Evolutionary conservation across 1,140 invertebrate genomes (phyloP).

Genomic region (Phortica variegata): DNA sequence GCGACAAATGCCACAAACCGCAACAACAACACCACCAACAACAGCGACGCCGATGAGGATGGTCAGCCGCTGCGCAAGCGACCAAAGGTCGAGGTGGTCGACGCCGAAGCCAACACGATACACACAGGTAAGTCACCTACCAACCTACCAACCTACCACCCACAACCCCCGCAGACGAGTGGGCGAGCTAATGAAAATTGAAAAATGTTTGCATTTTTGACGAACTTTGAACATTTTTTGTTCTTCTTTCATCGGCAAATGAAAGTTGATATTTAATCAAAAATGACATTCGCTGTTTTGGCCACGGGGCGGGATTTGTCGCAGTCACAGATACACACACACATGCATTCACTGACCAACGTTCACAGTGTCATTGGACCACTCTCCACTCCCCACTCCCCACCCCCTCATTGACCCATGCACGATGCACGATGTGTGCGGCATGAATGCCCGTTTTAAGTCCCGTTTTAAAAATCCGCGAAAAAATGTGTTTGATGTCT

Average conservation of each 20-base stretch:
- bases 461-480: not conserved
- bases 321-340: no score
- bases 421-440: not conserved
- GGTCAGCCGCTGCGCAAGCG: slow-evolving; percentile 64
- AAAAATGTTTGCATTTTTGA: no score
- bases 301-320: no score
- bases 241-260: no score
- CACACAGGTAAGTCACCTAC: slow-evolving; percentile 73
- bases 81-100: slow-evolving; percentile 75
- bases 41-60: slow-evolving; percentile 11
- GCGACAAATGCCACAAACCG: not conserved
- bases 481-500: slow-evolving; percentile 52
- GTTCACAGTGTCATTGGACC: not conserved
- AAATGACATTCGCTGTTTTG: no score
- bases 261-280: no score
- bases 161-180: slow-evolving; percentile 1
- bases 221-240: no score
- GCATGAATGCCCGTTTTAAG: slow-evolving; percentile 9
- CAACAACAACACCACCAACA: not conserved
- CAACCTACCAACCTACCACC: not conserved
- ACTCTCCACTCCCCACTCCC: not conserved
- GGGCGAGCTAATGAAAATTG: slow-evolving; percentile 31
- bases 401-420: not conserved
- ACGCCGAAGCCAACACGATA: slow-evolving; percentile 85
- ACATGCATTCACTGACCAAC: no score